Evolutionary conservation across 2,888 invertebrate species (phyloP), one percentile per base, ranked within the genome.

Genomic region (Polyommatus iphigenia): DNA sequence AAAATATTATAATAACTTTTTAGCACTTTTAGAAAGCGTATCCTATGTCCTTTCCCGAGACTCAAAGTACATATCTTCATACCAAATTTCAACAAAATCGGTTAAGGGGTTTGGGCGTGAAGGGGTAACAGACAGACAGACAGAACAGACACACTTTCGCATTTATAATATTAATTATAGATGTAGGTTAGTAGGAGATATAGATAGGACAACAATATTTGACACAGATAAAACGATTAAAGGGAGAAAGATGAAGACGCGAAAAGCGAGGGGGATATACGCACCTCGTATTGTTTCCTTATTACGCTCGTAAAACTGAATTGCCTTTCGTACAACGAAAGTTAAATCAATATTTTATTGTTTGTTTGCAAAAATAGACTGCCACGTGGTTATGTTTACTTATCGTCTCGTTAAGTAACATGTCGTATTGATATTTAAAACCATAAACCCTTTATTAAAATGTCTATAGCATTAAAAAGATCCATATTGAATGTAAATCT

Each of bases 341-440:
- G 67, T 67, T 29, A 67, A 67, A 67, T 67, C 67, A 62, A 62
- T 62, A 62, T 67, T 29, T 67, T 67, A 67, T 67, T 67, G 67
- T 67, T 18, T 67, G 67, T 67, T 67, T 67, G 32, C 67, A 32
- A 67, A 67, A 67, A 67, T 67, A 32, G 29, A 67, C 67, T 13
- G 24, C 29, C 67, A 67, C 67, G 32, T 67, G 67, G 67, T 7
- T 2, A 6, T 67, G 67, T 67, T 67, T 67, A 67, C 29, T 15
- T 67, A 15, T 32, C 15, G 32, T 15, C 67, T 18, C 29, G 67
- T 67, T 15, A 67, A 67, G 15, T 67, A 67, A 67, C 29, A 29
- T 4, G 67, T 67, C 20, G 29, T 29, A 15, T 67, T 29, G 67
- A 15, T 67, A 62, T 62, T 62, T 24, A 67, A 32, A 32, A 29